Base-by-base conservation (phyloP, 1,140 invertebrate genomes). In the Gonioctena quinquepunctata region DNA sequence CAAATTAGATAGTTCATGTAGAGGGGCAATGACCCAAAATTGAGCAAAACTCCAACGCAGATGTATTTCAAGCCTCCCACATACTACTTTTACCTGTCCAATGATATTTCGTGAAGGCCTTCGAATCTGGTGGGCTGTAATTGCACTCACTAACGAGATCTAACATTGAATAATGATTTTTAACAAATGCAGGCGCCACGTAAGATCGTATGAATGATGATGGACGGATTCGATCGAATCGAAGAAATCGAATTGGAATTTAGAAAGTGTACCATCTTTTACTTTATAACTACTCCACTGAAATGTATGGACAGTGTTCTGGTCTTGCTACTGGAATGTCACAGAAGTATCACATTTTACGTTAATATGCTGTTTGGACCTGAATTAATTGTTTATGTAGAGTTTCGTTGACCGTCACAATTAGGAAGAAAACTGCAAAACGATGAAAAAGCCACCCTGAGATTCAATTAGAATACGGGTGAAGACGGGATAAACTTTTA, bases 151-250 rank as follows among this genome's bases (percentile, higher is more conserved):
- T 62, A 62, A 62, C 60, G 28, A 62, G 60, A 62, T 62, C 60
- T 62, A 62, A 42, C 60, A 62, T 62, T 62, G 60, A 62, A 48
- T 19, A 62, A 62, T 62, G 11, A 62, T 62, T 62, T 62, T 62
- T 18, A 62, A 62, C 23, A 28, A 62, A 62, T 62, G 42, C 23
- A 27, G 57, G 56, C 21, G 56, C 56, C 56, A 16, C 21, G 11
- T 25, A 4, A n/a, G n/a, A 3, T 59, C 16, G 4, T 59, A 25
- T 26, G 21, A 25, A 25, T 26, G 16, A 16, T 59, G 21, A 22
- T 25, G 21, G 13, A 25, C 21, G n/a, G 25, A 16, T 22, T 26
- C 16, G 21, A n/a, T 25, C 8, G 33, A 62, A 42, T 33, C 27
- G 11, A 62, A 33, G 60, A 62, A 62, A 62, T 62, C 60, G 23